phyloP scores from a whole-genome alignment of 1,140 invertebrate genomes.

The Cydia strobilella region DNA sequence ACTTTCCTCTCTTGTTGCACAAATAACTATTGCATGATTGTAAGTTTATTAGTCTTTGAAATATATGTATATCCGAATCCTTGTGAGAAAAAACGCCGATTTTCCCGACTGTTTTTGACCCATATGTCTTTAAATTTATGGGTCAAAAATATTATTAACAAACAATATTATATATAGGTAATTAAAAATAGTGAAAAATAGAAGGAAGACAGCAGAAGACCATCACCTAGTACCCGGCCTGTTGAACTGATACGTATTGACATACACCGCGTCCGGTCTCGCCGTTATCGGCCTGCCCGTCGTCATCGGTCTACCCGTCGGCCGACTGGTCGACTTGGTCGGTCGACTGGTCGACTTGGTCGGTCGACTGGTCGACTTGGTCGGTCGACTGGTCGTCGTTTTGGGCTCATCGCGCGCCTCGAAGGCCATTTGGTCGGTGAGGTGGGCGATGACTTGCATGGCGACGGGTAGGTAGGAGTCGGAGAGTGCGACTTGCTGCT shows the following conservation, averaged over 20 bases:
- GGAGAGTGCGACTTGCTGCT: conserved; percentile 66
- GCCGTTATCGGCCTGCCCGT: conserved; percentile 40
- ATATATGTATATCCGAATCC: no score
- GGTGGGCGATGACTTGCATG: conserved; percentile 81
- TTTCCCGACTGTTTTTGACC: no score
- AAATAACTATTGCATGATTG: no score
- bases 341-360: conserved; percentile 36
- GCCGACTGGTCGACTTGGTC: conserved; percentile 33
- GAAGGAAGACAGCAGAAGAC: conserved; percentile 36
- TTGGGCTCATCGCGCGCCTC: conserved; percentile 67
- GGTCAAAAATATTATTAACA: no score
- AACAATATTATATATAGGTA: no score
- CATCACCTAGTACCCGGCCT: conserved; percentile 42
- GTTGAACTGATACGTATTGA: conserved; percentile 1
- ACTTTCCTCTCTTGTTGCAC: no score
- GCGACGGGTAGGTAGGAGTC: conserved; percentile 80
- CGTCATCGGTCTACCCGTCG: conserved; percentile 48
- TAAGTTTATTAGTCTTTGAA: no score
- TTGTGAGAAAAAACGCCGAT: no score
- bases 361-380: conserved; percentile 38
- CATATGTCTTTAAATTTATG: no score
- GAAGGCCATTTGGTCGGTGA: conserved; percentile 81
- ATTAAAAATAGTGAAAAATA: background rate
- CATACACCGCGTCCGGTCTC: conserved; percentile 19
- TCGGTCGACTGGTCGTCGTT: conserved; percentile 49